A percentile compares a stretch with the other conserved stretches of the same genome.
Evolutionary conservation across 2,797 vertebrate species (phyloP).

Genomic region (Chelon labrosus): DNA sequence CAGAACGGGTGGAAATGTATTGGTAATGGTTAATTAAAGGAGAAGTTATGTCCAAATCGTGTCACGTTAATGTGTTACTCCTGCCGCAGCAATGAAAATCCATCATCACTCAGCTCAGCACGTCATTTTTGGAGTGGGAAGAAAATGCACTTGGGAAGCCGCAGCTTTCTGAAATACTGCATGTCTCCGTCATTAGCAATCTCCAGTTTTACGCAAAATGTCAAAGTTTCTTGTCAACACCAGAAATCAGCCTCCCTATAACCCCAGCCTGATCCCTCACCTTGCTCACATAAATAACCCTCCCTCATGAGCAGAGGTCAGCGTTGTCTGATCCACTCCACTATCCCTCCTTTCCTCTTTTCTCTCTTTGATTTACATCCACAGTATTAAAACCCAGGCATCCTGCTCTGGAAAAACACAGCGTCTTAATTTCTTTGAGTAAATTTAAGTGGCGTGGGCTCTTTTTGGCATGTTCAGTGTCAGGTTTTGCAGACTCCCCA

Average conservation of each 20-base stretch:
- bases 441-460: conserved; percentile 71
- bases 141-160: conserved; percentile 24
- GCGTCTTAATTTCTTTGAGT: conserved; percentile 73
- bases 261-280: conserved; percentile 76
- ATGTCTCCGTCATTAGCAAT: conserved; percentile 46
- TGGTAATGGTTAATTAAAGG: conserved; percentile 1
- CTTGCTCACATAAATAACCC: conserved; percentile 77
- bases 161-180: conserved; percentile 36
- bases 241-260: conserved; percentile 73
- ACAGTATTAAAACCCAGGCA: conserved; percentile 57
- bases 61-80: conserved; percentile 19
- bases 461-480: conserved; percentile 75
- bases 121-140: conserved; percentile 5
- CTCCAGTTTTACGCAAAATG: conserved; percentile 63
- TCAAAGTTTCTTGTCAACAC: conserved; percentile 77
- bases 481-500: conserved; percentile 78
- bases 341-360: conserved; percentile 51
- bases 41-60: background rate
- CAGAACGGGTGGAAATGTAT: conserved; percentile 3
- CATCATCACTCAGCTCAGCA: conserved; percentile 28
- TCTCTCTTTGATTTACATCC: conserved; percentile 74
- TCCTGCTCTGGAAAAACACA: conserved; percentile 67
- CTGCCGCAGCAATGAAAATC: conserved; percentile 29
- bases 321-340: conserved; percentile 45
- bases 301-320: conserved; percentile 70